Percentiles rank a stretch among this genome's conserved stretches.
Conservation (phyloP, 2,888 invertebrate species). For the Leptinotarsa haldemani region DNA sequence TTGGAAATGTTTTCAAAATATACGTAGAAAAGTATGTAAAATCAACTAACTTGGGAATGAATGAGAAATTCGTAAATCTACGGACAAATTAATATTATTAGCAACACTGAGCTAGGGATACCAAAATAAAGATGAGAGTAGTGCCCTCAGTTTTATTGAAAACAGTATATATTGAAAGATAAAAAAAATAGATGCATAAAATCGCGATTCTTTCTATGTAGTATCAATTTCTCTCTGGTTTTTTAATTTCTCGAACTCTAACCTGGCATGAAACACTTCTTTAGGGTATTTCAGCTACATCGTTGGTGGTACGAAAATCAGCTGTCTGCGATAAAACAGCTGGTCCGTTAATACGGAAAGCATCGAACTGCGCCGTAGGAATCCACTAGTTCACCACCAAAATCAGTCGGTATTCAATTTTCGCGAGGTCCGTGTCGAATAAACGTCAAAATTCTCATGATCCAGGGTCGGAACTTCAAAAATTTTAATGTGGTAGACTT, state of each 20-base stretch:
- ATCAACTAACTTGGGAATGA: too few relatives aligned
- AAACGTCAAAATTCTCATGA: slow-evolving; percentile 48
- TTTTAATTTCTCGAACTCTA: neutral
- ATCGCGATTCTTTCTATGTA: too few relatives aligned
- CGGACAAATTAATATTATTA: too few relatives aligned
- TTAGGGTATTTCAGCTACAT: slow-evolving; percentile 9
- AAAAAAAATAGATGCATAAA: too few relatives aligned
- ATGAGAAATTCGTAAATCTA: too few relatives aligned
- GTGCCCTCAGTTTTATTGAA: neutral
- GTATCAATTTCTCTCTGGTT: neutral
- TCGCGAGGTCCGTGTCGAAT: slow-evolving; percentile 40
- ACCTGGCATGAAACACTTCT: neutral
- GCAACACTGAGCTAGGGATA: too few relatives aligned
- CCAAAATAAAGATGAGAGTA: neutral
- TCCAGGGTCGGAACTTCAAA: slow-evolving; percentile 52
- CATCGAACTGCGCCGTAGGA: slow-evolving; percentile 44
- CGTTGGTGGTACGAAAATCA: slow-evolving; percentile 32
- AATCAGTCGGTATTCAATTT: slow-evolving; percentile 51
- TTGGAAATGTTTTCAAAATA: too few relatives aligned
- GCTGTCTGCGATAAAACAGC: slow-evolving; percentile 44
- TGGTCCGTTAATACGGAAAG: slow-evolving; percentile 40
- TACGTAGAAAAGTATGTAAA: too few relatives aligned
- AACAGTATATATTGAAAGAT: too few relatives aligned
- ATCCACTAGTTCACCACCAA: slow-evolving; percentile 41
- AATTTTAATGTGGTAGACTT: slow-evolving; percentile 43